phyloP scores from a whole-genome alignment of 1,140 invertebrate genomes.

The Drosophila varians region DNA sequence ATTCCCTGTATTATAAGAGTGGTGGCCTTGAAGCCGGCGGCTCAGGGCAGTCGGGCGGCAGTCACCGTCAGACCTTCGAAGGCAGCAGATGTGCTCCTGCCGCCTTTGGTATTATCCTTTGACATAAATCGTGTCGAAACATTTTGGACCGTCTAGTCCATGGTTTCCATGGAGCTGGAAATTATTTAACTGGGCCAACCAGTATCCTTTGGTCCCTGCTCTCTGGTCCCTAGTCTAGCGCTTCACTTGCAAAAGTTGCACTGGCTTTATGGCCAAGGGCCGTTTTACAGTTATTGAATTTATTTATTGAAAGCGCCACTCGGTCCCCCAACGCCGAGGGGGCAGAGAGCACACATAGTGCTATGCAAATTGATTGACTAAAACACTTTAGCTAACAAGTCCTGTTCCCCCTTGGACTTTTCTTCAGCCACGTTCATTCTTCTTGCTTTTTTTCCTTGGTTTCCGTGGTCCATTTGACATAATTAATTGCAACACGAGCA shows the following conservation, averaged over 20 bases:
- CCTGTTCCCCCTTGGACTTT: not conserved
- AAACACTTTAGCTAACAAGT: slow-evolving; percentile 47
- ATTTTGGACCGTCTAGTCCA: too few relatives aligned
- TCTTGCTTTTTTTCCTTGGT: not conserved
- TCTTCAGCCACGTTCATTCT: not conserved
- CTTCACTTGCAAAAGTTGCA: slow-evolving; percentile 6
- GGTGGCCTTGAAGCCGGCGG: slow-evolving; percentile 33
- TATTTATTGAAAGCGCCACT: slow-evolving; percentile 67
- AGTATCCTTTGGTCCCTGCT: slow-evolving; percentile 3
- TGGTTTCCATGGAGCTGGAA: too few relatives aligned
- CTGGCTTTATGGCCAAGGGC: slow-evolving; percentile 41
- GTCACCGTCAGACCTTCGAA: slow-evolving; percentile 39
- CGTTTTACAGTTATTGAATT: slow-evolving; percentile 64
- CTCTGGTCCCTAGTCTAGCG: slow-evolving; percentile 3
- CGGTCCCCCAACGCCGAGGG: slow-evolving; percentile 9
- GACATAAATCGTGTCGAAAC: too few relatives aligned
- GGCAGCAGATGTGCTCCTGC: slow-evolving; percentile 1
- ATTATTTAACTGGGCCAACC: too few relatives aligned
- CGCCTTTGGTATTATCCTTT: not conserved
- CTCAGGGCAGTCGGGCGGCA: slow-evolving; percentile 14
- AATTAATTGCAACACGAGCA: slow-evolving; percentile 80
- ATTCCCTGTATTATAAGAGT: slow-evolving; percentile 50
- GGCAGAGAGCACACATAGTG: slow-evolving; percentile 52
- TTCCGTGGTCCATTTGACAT: slow-evolving; percentile 64
- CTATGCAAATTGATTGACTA: slow-evolving; percentile 73